Conservation (phyloP, 35 echinoderm and acorn worm species). For the Stichopus chloronotus region DNA sequence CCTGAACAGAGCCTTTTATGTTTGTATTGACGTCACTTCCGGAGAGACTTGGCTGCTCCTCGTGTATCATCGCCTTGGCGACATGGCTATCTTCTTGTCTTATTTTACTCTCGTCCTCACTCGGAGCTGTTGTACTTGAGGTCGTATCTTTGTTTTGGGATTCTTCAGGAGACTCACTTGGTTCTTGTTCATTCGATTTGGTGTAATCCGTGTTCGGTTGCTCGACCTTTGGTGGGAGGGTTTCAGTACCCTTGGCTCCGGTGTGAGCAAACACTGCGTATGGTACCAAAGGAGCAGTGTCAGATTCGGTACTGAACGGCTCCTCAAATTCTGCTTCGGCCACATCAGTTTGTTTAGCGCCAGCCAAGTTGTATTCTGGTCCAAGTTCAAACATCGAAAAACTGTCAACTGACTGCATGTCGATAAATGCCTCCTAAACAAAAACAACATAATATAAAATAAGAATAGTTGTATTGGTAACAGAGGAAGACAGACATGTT, state of each 20-base stretch:
- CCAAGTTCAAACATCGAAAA: slow-evolving; percentile 26
- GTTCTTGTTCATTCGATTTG: neutral
- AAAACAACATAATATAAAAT: neutral
- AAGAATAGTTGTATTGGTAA: no score
- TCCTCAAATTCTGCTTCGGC: neutral
- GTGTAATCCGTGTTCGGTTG: slow-evolving; percentile 7
- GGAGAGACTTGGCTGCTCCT: neutral
- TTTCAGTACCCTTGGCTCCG: neutral
- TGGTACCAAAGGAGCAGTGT: slow-evolving; percentile 4
- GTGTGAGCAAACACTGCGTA: slow-evolving; percentile 25
- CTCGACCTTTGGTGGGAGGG: neutral
- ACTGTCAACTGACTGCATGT: slow-evolving; percentile 37
- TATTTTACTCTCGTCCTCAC: no score
- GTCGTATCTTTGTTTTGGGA: neutral
- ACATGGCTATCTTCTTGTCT: neutral
- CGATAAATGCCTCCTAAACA: slow-evolving; percentile 18
- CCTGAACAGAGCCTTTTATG: neutral
- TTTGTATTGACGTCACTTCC: neutral
- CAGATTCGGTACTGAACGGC: neutral
- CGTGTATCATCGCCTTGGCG: neutral
- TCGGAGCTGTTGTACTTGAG: no score
- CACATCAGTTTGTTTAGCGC: neutral
- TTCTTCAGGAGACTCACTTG: neutral
- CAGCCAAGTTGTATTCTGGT: neutral
- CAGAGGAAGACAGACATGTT: no score